Conservation (phyloP, 2,797 vertebrate species). For the Darevskia nairensis region DNA sequence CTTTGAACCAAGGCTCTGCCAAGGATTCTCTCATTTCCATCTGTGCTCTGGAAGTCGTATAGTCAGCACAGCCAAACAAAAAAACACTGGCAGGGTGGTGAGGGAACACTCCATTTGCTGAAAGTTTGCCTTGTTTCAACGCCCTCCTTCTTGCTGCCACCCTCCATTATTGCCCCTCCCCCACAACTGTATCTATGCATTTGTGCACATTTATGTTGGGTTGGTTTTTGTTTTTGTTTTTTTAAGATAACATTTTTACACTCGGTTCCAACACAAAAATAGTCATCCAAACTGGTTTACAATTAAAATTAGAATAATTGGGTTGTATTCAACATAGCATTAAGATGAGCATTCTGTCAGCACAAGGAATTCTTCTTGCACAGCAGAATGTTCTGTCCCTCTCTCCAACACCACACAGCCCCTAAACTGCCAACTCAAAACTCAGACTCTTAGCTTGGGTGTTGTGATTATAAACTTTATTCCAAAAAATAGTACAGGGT, state of each 20-base stretch:
- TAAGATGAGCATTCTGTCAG: no score
- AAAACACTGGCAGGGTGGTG: not conserved
- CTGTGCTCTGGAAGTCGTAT: not conserved
- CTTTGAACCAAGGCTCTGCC: not conserved
- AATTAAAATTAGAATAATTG: not conserved
- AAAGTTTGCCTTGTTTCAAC: not conserved
- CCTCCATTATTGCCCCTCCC: not conserved
- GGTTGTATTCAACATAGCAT: no score
- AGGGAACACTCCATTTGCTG: not conserved
- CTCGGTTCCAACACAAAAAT: not conserved
- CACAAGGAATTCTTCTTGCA: no score
- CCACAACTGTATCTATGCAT: not conserved
- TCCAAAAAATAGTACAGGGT: no score
- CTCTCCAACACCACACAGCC: no score
- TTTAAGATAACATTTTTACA: not conserved
- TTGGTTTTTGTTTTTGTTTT: no score
- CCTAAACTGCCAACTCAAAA: no score
- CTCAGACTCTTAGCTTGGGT: no score
- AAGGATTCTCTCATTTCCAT: not conserved
- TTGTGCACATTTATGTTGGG: not conserved
- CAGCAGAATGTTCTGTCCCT: no score
- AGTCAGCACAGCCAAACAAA: not conserved
- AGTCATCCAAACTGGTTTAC: not conserved
- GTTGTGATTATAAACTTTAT: no score
- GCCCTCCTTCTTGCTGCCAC: not conserved